These are phyloP conservation scores for Crypturellus tataupa DNA, from an alignment of 2,797 vertebrate species.

Conservation along the genomic window DNA sequence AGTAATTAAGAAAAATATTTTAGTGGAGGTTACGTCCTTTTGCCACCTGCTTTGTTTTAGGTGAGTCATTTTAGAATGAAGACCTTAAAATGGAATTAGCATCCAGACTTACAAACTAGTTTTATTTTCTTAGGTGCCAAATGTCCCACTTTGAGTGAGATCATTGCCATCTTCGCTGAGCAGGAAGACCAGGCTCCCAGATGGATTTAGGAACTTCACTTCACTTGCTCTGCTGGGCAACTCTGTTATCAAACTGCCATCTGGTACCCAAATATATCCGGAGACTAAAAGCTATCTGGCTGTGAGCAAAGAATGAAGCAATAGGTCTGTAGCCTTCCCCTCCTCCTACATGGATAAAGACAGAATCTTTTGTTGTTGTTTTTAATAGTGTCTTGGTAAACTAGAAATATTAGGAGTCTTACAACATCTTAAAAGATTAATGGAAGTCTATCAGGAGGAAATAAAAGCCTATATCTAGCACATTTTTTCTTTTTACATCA, in stretches of 20 bases:
- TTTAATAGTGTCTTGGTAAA: background rate
- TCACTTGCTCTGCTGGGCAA: slow-evolving; percentile 48
- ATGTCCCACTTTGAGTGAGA: background rate
- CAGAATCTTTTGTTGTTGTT: background rate
- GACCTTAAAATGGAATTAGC: background rate
- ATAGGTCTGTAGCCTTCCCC: background rate
- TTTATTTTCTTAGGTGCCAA: background rate
- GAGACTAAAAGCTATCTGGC: slow-evolving; percentile 15
- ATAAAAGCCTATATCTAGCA: background rate
- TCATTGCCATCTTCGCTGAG: background rate
- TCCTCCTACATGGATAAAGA: background rate
- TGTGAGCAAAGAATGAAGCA: background rate
- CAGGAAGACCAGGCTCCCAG: background rate
- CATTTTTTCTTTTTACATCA: background rate
- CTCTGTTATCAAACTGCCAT: slow-evolving; percentile 27
- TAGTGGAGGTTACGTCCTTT: rapidly evolving
- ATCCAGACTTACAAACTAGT: background rate
- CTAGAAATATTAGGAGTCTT: background rate
- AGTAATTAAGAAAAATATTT: background rate
- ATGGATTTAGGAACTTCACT: slow-evolving; percentile 12
- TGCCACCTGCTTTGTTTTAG: background rate
- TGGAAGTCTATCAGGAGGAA: background rate
- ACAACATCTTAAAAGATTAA: background rate
- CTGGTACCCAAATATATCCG: slow-evolving; percentile 33
- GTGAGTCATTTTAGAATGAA: background rate